Base-by-base conservation (phyloP, 2,113 vertebrate genomes). In the Polypterus senegalus region DNA sequence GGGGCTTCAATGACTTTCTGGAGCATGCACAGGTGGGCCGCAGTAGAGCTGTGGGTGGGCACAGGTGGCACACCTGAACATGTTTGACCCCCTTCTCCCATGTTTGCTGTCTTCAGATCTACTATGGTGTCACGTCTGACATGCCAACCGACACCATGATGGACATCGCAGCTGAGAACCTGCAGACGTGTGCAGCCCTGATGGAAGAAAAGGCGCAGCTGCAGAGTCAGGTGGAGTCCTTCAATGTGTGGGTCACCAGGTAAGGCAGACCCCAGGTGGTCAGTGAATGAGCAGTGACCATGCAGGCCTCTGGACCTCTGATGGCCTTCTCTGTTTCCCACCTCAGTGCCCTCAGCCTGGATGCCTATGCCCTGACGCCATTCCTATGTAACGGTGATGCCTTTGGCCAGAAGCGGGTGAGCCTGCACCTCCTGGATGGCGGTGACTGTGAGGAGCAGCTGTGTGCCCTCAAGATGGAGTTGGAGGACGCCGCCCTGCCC, bases 201-300 rank as follows among this genome's bases (percentile, higher is more conserved):
- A 62, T 75, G n/a, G 66, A 69, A 61, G 89, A 96, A 47, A 77
- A 89, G 61, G 68, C 84, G 68, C 63, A 73, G 4, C 47, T 56
- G 1, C 66, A 64, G 66, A 67, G 62, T 48, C 75, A 76, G 10
- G 70, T 82, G 64, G 79, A 71, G 3, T 82, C 90, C 3, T 62
- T 92, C 63, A 82, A 91, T 55, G 68, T 98, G 54, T 97, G 94
- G 94, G 91, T 99, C 67, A 84, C 79, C 54, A 83, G 92, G 96
- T 98, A 60, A 68, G 27, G 27, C 27, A 2, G 27, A 27, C 27
- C 27, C 27, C 27, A 27, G 27, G 27, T 27, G 27, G 27, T 27
- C 27, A 27, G 27, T 27, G 27, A 27, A 27, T 27, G 27, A 27
- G 27, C 27, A 27, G 27, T 27, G 27, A 27, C 27, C 27, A 27